Conservation (phyloP, 2,113 vertebrate species). For the Cyrtonyx montezumae region DNA sequence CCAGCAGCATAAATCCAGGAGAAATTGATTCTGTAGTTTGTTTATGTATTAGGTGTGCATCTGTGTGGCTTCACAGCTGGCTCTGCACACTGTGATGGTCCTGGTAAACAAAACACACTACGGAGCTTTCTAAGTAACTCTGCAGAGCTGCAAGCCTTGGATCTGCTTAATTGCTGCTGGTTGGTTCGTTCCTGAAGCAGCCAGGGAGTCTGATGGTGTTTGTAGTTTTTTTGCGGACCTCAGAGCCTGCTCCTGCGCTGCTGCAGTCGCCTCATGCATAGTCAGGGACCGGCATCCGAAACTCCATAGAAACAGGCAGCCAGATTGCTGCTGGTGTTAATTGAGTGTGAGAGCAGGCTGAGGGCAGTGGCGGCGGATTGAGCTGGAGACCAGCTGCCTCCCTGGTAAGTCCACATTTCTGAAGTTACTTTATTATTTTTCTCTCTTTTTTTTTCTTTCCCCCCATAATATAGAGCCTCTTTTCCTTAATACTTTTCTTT, state of each 20-base stretch:
- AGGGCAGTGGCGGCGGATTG: neutral
- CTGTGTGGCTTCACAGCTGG: neutral
- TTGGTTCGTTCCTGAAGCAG: slow-evolving; percentile 19
- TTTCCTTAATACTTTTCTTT: neutral
- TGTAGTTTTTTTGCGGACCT: slow-evolving; percentile 16
- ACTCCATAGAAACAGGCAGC: slow-evolving; percentile 77
- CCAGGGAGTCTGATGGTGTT: neutral
- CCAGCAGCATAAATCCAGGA: neutral
- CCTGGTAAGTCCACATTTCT: slow-evolving; percentile 60
- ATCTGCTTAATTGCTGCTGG: neutral
- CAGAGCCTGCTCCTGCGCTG: slow-evolving; percentile 46
- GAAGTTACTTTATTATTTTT: slow-evolving; percentile 41
- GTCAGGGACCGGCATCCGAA: slow-evolving; percentile 62
- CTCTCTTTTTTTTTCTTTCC: neutral
- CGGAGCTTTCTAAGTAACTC: neutral
- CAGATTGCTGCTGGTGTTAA: slow-evolving; percentile 3
- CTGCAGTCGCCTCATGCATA: slow-evolving; percentile 72
- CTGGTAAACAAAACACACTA: neutral
- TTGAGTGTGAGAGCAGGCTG: slow-evolving; percentile 16
- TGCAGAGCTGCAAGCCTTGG: slow-evolving; percentile 27
- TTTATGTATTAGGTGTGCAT: neutral
- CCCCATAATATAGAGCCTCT: accelerated
- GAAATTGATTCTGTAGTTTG: neutral
- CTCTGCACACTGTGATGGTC: neutral
- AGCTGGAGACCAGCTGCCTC: neutral